Base-by-base conservation (phyloP, 2,797 vertebrate species). In the Lagorchestes hirsutus region DNA sequence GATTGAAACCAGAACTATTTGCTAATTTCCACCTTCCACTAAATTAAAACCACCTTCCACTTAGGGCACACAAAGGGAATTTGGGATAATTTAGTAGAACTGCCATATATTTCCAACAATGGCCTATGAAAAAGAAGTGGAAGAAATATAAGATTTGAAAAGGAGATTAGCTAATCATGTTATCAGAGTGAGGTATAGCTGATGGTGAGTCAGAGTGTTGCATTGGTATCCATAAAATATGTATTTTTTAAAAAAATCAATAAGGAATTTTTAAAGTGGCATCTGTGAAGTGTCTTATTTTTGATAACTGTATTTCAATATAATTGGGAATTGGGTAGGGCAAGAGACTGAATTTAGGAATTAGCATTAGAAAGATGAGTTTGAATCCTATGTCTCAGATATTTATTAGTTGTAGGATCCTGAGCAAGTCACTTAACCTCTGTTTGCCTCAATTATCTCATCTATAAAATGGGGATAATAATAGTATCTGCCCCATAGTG, bases 1-100 rank as follows among this genome's bases (percentile, higher is more conserved):
- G 91, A 1, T 62, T 50, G 2, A 90, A 74, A 94, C 46, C 31
- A 93, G 96, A 54, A 92, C 95, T 58, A 54, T 94, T 95, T 6
- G 6, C 57, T 87, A 57, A 67, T 93, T 92, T 58, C 22, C 46
- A 94, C 40, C 55, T 90, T 31, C 55, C 24, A 4, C 87, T 74
- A 96, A 93, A 82, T 59, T 62, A 29, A 92, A 93, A 31, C 22
- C n/a, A 92, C 22, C 34, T 22, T 91, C 82, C 10, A 16, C 0
- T 50, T 57, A n/a, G 91, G 8, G 55, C 3, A 27, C 28, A 54
- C 55, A 67, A 87, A 87, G 40, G 22, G 40, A 91, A 6, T 94
- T 12, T 62, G 67, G 95, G 62, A 87, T 0, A 52, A 52, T 52
- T 52, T 27, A 46, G 22, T 50, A 4, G 40, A 87, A 87, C 40